Conservation (phyloP, 2,797 vertebrate genomes). For the Thaleichthys pacificus region DNA sequence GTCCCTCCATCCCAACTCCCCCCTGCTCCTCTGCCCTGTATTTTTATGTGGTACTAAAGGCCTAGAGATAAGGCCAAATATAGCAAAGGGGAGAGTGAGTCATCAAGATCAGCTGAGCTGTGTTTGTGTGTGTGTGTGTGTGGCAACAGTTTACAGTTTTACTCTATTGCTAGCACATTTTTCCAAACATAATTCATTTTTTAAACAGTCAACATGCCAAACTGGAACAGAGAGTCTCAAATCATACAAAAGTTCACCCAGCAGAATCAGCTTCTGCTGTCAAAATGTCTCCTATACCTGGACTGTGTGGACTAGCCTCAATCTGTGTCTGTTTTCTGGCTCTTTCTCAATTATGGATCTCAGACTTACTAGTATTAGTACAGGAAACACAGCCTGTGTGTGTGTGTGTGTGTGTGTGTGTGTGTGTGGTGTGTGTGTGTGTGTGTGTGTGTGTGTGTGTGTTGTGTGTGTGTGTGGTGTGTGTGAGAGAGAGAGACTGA, state of each 20-base stretch:
- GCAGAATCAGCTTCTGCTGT: no score
- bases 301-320: no score
- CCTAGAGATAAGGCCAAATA: conserved; percentile 69
- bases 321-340: no score
- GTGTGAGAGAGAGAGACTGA: conserved; percentile 48
- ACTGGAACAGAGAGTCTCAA: no score
- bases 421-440: conserved; percentile 23
- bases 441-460: conserved; percentile 23
- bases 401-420: conserved; percentile 29
- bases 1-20: conserved; percentile 17
- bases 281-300: no score
- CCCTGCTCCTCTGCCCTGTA: conserved; percentile 32
- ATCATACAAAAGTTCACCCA: no score
- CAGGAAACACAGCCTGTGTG: background rate
- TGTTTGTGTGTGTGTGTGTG: conserved; percentile 47
- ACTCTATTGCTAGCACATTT: no score
- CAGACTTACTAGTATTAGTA: no score
- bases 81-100: conserved; percentile 66
- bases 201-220: no score
- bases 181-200: no score
- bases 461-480: conserved; percentile 30
- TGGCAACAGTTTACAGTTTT: background rate
- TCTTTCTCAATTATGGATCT: no score
- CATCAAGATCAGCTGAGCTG: conserved; percentile 58
- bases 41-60: conserved; percentile 55